These are phyloP conservation scores for Brachyopa scutellaris DNA, from an alignment of 2,888 invertebrate species.

Conservation along the genomic window DNA sequence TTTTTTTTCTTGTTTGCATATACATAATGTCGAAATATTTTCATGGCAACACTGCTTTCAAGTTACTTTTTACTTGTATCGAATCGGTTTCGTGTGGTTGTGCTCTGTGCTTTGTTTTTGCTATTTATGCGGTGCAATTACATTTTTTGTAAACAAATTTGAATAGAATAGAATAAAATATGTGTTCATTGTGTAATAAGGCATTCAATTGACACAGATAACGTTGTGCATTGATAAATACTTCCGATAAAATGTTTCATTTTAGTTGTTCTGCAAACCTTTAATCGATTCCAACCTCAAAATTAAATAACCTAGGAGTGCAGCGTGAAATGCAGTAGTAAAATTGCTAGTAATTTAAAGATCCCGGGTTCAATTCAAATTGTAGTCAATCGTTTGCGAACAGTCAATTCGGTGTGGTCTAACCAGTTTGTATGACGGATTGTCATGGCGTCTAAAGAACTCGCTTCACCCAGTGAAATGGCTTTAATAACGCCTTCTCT, in stretches of 20 bases:
- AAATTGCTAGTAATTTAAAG: constrained; percentile 23
- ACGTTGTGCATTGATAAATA: background rate
- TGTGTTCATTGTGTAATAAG: background rate
- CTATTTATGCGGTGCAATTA: background rate
- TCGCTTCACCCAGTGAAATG: constrained; percentile 81
- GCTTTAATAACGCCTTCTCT: constrained; percentile 79
- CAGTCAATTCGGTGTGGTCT: constrained; percentile 1
- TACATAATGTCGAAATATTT: too few species aligned
- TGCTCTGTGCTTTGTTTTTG: too few species aligned
- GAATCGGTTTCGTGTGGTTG: background rate
- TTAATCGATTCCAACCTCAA: background rate
- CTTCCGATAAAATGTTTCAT: background rate
- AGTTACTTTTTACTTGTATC: too few species aligned
- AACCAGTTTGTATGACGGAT: background rate
- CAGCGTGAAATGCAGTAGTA: constrained; percentile 4
- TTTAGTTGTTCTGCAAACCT: background rate
- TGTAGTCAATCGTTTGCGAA: background rate
- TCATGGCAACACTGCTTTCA: too few species aligned
- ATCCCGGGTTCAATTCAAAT: too few species aligned
- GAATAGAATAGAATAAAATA: background rate
- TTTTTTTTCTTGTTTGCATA: too few species aligned
- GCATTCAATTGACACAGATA: background rate
- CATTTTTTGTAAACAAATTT: background rate
- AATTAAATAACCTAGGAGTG: background rate
- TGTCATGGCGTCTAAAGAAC: constrained; percentile 75